Evolutionary conservation across 2,113 vertebrate genomes (phyloP).

Genomic region (Phyllopteryx taeniolatus): DNA sequence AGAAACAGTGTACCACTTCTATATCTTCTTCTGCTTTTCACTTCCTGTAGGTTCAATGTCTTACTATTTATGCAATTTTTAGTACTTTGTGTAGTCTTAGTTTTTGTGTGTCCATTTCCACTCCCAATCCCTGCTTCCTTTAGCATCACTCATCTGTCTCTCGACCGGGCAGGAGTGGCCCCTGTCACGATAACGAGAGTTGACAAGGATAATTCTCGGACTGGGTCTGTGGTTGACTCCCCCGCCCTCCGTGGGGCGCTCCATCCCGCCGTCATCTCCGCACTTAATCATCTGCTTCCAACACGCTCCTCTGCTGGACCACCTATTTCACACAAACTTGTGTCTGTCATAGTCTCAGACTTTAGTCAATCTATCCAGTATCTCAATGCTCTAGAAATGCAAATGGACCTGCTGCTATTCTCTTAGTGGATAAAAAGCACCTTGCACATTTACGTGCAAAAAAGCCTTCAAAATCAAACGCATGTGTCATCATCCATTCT

Average conservation of each 20-base stretch:
- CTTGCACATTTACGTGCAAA: not conserved
- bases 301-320: constrained; percentile 25
- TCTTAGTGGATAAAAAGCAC: not conserved
- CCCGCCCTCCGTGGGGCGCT: constrained; percentile 30
- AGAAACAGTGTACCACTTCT: too few species aligned
- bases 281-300: constrained; percentile 37
- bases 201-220: constrained; percentile 66
- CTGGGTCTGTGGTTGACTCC: constrained; percentile 62
- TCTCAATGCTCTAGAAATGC: not conserved
- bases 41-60: too few species aligned
- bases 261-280: constrained; percentile 44
- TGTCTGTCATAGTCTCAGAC: constrained; percentile 17
- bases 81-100: not conserved
- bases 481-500: too few species aligned
- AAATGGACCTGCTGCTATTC: not conserved
- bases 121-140: constrained; percentile 7
- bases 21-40: too few species aligned
- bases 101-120: not conserved
- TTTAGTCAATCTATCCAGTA: not conserved
- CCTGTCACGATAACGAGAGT: constrained; percentile 56
- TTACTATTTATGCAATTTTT: not conserved
- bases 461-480: not conserved
- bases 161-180: constrained; percentile 47
- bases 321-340: constrained; percentile 27
- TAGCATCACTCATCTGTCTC: constrained; percentile 21